These are phyloP conservation scores for Vulpes ferrilata DNA, from an alignment of 2,113 vertebrate genomes.

Conservation along the genomic window DNA sequence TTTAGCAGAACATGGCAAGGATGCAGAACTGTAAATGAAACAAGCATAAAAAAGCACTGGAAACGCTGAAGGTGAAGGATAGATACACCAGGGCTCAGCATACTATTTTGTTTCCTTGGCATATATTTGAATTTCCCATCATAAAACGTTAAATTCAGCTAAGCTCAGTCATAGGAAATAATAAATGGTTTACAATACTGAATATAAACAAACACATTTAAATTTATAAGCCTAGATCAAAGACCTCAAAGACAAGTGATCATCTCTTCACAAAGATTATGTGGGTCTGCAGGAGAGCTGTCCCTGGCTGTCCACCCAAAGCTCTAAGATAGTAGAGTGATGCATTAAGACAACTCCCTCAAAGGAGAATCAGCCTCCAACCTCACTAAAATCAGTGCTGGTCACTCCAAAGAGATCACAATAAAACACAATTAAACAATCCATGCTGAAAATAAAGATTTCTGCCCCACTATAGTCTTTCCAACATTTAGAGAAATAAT, in stretches of 20 bases:
- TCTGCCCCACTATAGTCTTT: not conserved
- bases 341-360: not conserved
- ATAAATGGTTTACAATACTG: not conserved
- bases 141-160: not conserved
- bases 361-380: not conserved
- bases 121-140: not conserved
- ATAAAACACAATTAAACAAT: not conserved
- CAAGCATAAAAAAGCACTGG: accelerated
- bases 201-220: not conserved
- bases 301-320: not conserved
- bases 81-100: not conserved
- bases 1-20: not conserved
- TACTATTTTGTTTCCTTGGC: not conserved
- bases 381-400: not conserved
- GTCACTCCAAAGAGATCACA: not conserved
- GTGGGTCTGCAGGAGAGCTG: not conserved
- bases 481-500: not conserved
- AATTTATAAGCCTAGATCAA: not conserved
- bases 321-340: accelerated
- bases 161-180: not conserved
- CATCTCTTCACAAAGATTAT: not conserved
- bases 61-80: not conserved
- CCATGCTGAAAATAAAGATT: not conserved
- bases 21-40: not conserved
- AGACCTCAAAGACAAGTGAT: not conserved